Conservation (phyloP, 2,797 vertebrate species). For the Siniperca obscura region DNA sequence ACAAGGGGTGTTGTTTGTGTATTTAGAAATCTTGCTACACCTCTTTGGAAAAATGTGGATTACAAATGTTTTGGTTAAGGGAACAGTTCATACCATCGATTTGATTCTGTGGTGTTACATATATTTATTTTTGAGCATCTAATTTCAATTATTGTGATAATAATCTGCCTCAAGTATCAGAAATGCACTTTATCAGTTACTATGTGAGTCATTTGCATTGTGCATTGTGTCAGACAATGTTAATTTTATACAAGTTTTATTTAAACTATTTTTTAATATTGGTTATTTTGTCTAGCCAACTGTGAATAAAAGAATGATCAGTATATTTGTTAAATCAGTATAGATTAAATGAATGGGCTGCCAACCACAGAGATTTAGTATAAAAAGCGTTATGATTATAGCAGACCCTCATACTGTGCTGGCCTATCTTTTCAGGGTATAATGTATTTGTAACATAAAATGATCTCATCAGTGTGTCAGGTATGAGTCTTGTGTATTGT, state of each 20-base stretch:
- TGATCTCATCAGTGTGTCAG: conserved; percentile 37
- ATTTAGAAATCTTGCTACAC: conserved; percentile 25
- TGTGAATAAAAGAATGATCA: conserved; percentile 45
- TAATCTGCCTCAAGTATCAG: conserved; percentile 62
- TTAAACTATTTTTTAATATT: conserved; percentile 45
- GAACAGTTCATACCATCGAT: neutral
- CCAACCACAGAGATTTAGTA: conserved; percentile 40
- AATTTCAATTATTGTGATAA: conserved; percentile 30
- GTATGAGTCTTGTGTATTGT: conserved; percentile 40
- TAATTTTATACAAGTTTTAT: conserved; percentile 41
- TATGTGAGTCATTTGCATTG: conserved; percentile 25
- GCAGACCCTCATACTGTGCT: conserved; percentile 49
- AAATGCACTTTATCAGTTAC: conserved; percentile 69
- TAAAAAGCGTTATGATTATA: conserved; percentile 38
- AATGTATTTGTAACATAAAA: conserved; percentile 38
- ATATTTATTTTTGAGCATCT: conserved; percentile 13
- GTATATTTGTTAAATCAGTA: conserved; percentile 32
- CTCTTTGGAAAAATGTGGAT: conserved; percentile 24
- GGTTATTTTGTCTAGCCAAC: conserved; percentile 29
- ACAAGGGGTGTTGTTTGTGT: conserved; percentile 9
- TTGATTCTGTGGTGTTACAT: conserved; percentile 22
- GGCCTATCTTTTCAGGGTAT: conserved; percentile 52
- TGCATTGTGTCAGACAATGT: conserved; percentile 25
- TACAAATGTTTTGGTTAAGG: conserved; percentile 7
- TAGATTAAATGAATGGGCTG: conserved; percentile 54